Conservation (phyloP, 2,113 vertebrate species). For the Shinisaurus crocodilurus region DNA sequence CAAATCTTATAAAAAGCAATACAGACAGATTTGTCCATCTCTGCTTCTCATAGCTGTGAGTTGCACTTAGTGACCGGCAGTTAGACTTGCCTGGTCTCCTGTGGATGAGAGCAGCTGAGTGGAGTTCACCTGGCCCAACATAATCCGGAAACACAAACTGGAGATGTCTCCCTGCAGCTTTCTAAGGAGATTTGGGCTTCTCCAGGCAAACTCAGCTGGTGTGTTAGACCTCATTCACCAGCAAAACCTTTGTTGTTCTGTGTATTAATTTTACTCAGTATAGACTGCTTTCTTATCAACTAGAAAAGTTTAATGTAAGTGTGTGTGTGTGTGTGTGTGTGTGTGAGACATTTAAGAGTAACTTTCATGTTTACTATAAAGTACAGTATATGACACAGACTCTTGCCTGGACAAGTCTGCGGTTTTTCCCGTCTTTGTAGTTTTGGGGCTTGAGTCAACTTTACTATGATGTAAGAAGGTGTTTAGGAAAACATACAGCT, state of each 20-base stretch:
- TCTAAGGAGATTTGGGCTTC: neutral
- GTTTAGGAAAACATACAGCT: neutral
- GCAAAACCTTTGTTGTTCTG: neutral
- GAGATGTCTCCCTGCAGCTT: neutral
- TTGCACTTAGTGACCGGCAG: neutral
- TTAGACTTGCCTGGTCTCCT: neutral
- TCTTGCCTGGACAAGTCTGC: neutral
- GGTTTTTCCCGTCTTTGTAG: neutral
- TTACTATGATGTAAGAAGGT: constrained; percentile 13
- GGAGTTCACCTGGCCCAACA: neutral
- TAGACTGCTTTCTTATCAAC: neutral
- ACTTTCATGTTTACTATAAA: constrained; percentile 15
- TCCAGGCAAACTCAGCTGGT: neutral
- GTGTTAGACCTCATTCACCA: neutral
- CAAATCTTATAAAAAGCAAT: neutral
- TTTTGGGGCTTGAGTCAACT: neutral
- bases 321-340: neutral
- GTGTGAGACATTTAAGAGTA: neutral
- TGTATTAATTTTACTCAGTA: neutral
- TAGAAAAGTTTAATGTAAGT: neutral
- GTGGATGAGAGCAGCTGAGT: neutral
- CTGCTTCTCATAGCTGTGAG: neutral
- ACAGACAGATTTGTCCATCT: neutral
- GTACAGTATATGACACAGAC: neutral
- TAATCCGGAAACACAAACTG: neutral